Conservation (phyloP, 2,797 vertebrate genomes). For the Uromys caudimaculatus region DNA sequence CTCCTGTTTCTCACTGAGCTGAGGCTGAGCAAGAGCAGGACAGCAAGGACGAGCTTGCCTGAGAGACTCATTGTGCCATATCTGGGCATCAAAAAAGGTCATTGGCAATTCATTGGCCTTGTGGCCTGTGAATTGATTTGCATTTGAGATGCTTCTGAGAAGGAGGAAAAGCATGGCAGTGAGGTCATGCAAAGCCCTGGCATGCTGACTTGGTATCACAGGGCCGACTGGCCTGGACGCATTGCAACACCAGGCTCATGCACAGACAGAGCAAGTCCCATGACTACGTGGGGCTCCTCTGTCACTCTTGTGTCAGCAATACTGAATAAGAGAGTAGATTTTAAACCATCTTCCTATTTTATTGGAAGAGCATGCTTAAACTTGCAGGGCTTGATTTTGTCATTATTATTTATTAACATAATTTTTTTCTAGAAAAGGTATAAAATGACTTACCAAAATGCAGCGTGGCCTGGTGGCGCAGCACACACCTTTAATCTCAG, state of each 20-base stretch:
- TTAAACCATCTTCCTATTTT: constrained; percentile 27
- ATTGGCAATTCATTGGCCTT: not conserved
- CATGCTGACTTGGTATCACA: constrained; percentile 70
- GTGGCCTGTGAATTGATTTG: not conserved
- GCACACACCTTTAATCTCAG: not conserved
- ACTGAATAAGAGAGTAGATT: not conserved
- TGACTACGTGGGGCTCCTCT: not conserved
- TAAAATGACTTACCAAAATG: constrained; percentile 47
- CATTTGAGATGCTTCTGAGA: not conserved
- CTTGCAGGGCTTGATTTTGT: not conserved
- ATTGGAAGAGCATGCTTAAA: not conserved
- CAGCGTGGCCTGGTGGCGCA: not conserved
- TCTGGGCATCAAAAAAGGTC: not conserved
- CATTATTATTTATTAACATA: not conserved
- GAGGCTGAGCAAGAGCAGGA: not conserved
- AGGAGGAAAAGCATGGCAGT: constrained; percentile 21
- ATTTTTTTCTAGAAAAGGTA: constrained; percentile 38
- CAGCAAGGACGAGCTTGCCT: not conserved
- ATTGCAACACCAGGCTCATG: constrained; percentile 3
- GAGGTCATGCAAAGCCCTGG: not conserved
- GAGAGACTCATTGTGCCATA: not conserved
- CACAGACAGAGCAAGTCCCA: not conserved
- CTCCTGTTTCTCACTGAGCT: not conserved
- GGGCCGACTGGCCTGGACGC: not conserved
- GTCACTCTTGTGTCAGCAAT: not conserved